Base-by-base conservation (phyloP, 1,140 invertebrate genomes). In the Lasioglossum baleicum region DNA sequence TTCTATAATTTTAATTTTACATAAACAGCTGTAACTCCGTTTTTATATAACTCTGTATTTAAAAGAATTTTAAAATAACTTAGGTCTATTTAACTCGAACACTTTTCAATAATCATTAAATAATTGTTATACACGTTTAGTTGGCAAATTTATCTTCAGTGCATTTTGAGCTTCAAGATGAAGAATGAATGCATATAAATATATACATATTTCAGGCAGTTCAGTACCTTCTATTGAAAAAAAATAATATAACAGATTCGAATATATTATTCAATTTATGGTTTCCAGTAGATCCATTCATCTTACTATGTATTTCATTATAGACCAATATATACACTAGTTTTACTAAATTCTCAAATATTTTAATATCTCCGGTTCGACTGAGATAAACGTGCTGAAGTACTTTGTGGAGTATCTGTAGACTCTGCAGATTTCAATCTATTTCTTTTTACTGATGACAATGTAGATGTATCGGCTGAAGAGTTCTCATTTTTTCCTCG, bases 361-460 rank as follows among this genome's bases (percentile, higher is more conserved):
- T 69, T 71, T 56, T 58, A 75, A 64, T 22, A 17, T 63, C 68
- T 70, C 71, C 22, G 20, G 35, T n/a, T 60, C 40, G 7, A 77
- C 20, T 56, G 42, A 31, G 68, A 82, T 26, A 78, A 75, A 61
- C 83, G 79, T 35, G 51, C 8, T 2, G 83, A 85, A 51, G 13
- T 67, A 20, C 53, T 76, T 10, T 5, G 11, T 10, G 65, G 17
- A 63, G 26, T 58, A 44, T 11, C 5, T 4, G 17, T 6, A 20
- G 60, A 0, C 0, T 22, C 13, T 76, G 61, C 42, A 58, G 7
- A 7, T 4, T 0, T 40, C 65, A n/a, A 6, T 56, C 60, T 83
- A 75, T 40, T 79, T 69, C 65, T 74, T 53, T 79, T 86, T 20
- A 8, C 0, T 11, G 40, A n/a, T 8, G 83, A 42, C 2, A 64